Conservation (phyloP, 2,888 invertebrate genomes). For the Drosophila fulvimacula region DNA sequence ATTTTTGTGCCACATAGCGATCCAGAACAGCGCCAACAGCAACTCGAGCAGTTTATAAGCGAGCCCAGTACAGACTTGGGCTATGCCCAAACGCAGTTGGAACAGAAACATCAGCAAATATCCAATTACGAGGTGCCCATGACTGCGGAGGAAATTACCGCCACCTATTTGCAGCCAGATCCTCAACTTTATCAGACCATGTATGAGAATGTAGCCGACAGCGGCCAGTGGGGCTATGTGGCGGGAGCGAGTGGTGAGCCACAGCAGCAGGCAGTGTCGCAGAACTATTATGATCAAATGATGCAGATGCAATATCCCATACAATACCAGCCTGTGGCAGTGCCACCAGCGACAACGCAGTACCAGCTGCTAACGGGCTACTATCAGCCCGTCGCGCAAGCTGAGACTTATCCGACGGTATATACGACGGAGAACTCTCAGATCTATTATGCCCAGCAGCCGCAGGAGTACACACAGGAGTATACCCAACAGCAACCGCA, state of each 20-base stretch:
- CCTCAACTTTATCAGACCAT: constrained; percentile 79
- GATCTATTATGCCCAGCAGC: constrained; percentile 70
- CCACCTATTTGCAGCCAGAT: constrained; percentile 82
- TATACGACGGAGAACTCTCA: constrained; percentile 69
- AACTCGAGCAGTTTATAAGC: constrained; percentile 34
- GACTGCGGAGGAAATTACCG: constrained; percentile 82
- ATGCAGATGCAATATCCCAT: constrained; percentile 82
- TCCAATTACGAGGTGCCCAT: constrained; percentile 68
- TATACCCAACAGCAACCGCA: constrained; percentile 35
- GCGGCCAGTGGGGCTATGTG: constrained; percentile 76
- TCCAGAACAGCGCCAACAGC: constrained; percentile 30
- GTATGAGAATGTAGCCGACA: constrained; percentile 81
- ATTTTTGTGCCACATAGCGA: constrained; percentile 45
- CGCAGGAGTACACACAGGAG: constrained; percentile 49
- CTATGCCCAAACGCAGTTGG: constrained; percentile 35
- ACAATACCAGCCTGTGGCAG: constrained; percentile 77
- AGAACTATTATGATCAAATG: constrained; percentile 82
- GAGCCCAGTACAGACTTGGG: constrained; percentile 31
- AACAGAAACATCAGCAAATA: constrained; percentile 22
- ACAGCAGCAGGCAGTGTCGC: constrained; percentile 48
- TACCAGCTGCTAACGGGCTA: constrained; percentile 81
- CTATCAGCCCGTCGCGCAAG: constrained; percentile 69
- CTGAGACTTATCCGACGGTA: constrained; percentile 69
- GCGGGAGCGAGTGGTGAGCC: constrained; percentile 18
- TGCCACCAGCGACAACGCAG: constrained; percentile 64